Conservation (phyloP, 2,113 vertebrate genomes). For the Prinia subflava region DNA sequence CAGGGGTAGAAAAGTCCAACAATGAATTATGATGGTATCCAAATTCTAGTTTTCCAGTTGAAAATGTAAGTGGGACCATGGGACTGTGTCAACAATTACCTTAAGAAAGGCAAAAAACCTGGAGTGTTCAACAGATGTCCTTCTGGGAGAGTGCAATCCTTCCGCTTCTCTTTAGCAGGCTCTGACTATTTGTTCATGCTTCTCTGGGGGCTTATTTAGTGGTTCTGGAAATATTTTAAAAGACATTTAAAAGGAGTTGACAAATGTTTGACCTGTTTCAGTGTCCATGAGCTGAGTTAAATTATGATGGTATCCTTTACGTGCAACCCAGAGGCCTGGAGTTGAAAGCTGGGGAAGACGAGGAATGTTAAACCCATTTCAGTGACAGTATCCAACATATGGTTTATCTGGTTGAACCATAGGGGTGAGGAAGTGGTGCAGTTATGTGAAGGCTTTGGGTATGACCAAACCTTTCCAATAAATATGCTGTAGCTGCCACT, state of each 20-base stretch:
- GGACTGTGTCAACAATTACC: slow-evolving; percentile 49
- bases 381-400: background rate
- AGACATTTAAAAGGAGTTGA: slow-evolving; percentile 42
- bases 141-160: slow-evolving; percentile 37
- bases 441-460: background rate
- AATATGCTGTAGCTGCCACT: background rate
- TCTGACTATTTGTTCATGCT: slow-evolving; percentile 36
- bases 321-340: background rate
- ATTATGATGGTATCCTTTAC: slow-evolving; percentile 40
- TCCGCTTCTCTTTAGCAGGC: slow-evolving; percentile 32
- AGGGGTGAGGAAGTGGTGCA: background rate
- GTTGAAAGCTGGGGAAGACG: slow-evolving; percentile 14
- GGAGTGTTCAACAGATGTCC: slow-evolving; percentile 63
- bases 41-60: slow-evolving; percentile 42
- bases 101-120: slow-evolving; percentile 9
- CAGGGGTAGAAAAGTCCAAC: background rate
- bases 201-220: slow-evolving; percentile 48
- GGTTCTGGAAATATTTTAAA: slow-evolving; percentile 57
- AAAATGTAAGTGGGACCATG: background rate
- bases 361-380: slow-evolving; percentile 52
- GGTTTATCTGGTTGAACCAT: background rate
- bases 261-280: slow-evolving; percentile 48
- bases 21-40: slow-evolving; percentile 36
- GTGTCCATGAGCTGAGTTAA: slow-evolving; percentile 9
- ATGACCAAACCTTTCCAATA: background rate